These are phyloP conservation scores for Doryteuthis pealeii DNA, from an alignment of 1,140 invertebrate genomes.

Conservation along the genomic window DNA sequence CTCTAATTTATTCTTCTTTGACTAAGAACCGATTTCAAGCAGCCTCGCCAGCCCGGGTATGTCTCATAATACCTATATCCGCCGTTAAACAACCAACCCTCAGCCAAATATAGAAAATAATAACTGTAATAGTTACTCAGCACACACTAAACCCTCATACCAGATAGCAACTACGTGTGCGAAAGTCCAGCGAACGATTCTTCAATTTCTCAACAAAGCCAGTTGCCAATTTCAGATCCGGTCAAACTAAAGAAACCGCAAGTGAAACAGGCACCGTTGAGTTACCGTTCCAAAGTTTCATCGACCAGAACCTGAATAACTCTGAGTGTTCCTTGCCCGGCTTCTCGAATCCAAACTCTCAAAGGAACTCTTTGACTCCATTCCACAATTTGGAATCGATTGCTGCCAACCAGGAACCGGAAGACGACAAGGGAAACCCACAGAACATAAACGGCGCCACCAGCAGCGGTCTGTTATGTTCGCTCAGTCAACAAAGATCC, in stretches of 20 bases:
- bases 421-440: background rate
- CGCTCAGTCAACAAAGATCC: background rate
- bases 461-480: background rate
- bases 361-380: background rate
- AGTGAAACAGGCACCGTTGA: no score
- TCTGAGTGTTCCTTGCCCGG: background rate
- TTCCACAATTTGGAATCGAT: background rate
- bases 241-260: no score
- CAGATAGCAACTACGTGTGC: background rate
- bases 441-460: background rate
- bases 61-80: background rate
- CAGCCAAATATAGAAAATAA: background rate
- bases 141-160: background rate
- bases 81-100: background rate
- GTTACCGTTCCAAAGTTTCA: background rate
- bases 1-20: background rate
- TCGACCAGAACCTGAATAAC: background rate
- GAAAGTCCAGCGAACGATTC: background rate
- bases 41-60: background rate
- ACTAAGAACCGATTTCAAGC: background rate
- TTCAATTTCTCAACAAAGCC: no score
- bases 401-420: background rate
- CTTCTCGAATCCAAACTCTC: background rate
- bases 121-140: background rate
- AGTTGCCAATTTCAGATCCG: no score